Percentiles rank a stretch among this genome's conserved stretches.
phyloP scores from a whole-genome alignment of 2,888 invertebrate species.

The Achlya flavicornis region DNA sequence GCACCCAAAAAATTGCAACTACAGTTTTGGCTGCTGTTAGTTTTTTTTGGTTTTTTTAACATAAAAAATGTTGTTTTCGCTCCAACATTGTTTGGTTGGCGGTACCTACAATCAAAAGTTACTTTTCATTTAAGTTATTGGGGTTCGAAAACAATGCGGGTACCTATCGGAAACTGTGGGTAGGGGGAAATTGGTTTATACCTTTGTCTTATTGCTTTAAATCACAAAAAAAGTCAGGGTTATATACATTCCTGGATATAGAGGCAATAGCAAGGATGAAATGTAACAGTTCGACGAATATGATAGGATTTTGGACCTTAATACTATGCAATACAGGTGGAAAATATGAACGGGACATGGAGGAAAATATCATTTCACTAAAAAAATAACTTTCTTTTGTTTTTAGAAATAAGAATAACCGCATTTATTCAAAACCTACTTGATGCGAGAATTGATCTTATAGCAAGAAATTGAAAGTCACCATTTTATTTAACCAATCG shows the following conservation, averaged over 20 bases:
- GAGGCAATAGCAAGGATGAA: background rate
- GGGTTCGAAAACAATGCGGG: constrained; percentile 54
- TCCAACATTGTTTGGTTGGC: constrained; percentile 44
- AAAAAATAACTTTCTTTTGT: too few relatives aligned
- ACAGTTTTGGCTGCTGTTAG: constrained; percentile 42
- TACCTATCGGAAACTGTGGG: constrained; percentile 33
- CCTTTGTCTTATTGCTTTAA: constrained; percentile 56
- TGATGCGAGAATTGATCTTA: too few relatives aligned
- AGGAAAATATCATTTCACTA: too few relatives aligned
- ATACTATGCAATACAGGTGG: too few relatives aligned
- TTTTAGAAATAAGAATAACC: too few relatives aligned
- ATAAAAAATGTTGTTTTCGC: constrained; percentile 29
- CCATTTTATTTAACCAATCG: too few relatives aligned
- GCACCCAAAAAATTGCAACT: constrained; percentile 38
- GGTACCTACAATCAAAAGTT: constrained; percentile 69
- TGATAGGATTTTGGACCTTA: too few relatives aligned
- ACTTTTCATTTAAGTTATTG: constrained; percentile 71
- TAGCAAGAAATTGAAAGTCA: too few relatives aligned
- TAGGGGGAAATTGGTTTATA: constrained; percentile 62
- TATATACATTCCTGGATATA: background rate
- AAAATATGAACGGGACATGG: too few relatives aligned
- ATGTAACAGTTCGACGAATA: too few relatives aligned
- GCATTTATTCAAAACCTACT: too few relatives aligned
- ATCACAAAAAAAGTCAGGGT: constrained; percentile 38
- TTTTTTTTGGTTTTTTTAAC: constrained; percentile 22